These are phyloP conservation scores for Oncorhynchus keta DNA, from an alignment of 2,113 vertebrate species.

Conservation along the genomic window DNA sequence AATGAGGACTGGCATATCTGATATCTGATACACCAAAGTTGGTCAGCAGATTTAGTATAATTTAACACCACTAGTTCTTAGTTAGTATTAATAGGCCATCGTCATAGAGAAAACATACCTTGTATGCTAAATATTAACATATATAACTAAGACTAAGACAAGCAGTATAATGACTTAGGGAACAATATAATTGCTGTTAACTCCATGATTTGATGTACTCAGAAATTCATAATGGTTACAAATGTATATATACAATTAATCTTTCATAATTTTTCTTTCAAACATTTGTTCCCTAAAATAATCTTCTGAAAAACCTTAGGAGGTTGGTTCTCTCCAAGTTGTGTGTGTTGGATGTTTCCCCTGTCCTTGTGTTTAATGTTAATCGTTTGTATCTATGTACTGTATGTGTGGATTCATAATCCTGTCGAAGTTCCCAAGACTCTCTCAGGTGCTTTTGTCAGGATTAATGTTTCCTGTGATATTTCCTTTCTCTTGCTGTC, in stretches of 20 bases:
- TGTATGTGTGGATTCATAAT: constrained; percentile 50
- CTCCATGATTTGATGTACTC: no score
- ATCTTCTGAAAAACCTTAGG: background rate
- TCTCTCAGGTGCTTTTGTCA: constrained; percentile 58
- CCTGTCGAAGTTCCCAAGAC: constrained; percentile 61
- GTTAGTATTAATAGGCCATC: no score
- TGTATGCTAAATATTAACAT: no score
- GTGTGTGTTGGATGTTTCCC: constrained; percentile 43
- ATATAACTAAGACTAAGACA: no score
- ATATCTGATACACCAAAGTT: no score
- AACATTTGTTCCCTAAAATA: background rate
- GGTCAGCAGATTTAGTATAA: no score
- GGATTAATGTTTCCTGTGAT: constrained; percentile 70
- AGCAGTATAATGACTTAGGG: no score
- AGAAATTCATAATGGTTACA: background rate
- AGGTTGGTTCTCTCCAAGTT: background rate
- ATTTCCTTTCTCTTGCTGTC: constrained; percentile 61
- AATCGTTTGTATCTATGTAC: constrained; percentile 38
- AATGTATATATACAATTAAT: background rate
- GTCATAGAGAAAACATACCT: no score
- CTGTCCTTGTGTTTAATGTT: constrained; percentile 33
- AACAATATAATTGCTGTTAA: no score
- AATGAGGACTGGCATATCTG: no score
- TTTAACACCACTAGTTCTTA: no score
- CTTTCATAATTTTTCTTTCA: background rate